These are phyloP conservation scores for Zosterops lateralis DNA, from an alignment of 2,113 vertebrate species.

Conservation along the genomic window DNA sequence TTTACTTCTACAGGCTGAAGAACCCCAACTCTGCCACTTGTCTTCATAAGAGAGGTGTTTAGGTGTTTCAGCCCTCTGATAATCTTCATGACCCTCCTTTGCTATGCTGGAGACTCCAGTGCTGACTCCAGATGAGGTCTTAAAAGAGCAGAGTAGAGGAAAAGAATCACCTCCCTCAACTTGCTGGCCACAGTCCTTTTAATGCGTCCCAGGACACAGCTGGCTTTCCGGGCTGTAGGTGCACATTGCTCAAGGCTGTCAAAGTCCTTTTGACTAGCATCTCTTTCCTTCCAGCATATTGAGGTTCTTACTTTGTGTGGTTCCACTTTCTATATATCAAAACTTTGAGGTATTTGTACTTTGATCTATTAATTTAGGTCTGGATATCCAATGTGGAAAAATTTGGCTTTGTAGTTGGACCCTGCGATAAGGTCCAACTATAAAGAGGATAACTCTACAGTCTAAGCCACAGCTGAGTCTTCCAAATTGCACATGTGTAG, in stretches of 20 bases:
- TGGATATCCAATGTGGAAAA: not conserved
- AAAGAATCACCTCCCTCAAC: not conserved
- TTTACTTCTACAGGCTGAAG: not conserved
- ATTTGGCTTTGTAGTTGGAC: not conserved
- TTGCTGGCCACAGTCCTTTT: not conserved
- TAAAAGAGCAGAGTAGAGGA: not conserved
- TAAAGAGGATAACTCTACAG: not conserved
- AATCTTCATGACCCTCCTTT: not conserved
- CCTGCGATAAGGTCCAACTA: not conserved
- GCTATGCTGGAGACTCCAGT: not conserved
- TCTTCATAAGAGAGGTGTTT: not conserved
- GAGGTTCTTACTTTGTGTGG: not conserved
- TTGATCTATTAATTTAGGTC: not conserved
- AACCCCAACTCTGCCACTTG: not conserved
- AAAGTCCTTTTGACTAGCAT: not conserved
- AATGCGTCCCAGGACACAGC: not conserved
- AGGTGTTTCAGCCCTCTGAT: not conserved
- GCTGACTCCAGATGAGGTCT: not conserved
- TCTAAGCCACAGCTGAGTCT: not conserved
- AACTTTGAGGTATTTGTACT: not conserved
- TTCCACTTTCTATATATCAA: not conserved
- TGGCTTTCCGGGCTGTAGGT: not conserved
- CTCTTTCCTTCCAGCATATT: not conserved
- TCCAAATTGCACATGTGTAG: not conserved
- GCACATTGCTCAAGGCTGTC: not conserved